Evolutionary conservation across 1,140 invertebrate genomes (phyloP).

Genomic region (Trissolcus basalis): DNA sequence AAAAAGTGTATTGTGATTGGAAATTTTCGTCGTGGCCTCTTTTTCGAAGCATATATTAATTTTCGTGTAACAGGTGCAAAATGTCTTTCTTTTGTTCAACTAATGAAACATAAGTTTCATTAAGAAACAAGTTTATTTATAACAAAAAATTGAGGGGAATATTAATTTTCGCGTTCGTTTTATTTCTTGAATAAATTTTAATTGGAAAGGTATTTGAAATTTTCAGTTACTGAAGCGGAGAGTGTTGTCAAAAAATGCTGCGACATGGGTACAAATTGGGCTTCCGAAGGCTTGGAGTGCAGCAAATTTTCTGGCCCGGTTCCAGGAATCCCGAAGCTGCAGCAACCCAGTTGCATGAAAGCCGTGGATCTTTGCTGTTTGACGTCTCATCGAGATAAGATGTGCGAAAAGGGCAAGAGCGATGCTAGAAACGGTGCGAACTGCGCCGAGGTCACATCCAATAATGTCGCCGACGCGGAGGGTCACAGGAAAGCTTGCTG

Average conservation of each 20-base stretch:
- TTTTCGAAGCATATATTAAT: too few species aligned
- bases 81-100: too few species aligned
- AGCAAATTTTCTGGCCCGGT: conserved; percentile 74
- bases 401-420: conserved; percentile 75
- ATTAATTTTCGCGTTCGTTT: too few species aligned
- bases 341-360: conserved; percentile 76
- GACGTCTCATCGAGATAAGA: conserved; percentile 66
- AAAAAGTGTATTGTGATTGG: background rate
- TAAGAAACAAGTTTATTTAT: too few species aligned
- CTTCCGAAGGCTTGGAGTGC: conserved; percentile 73
- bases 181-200: background rate
- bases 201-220: background rate
- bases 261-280: conserved; percentile 75
- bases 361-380: conserved; percentile 77
- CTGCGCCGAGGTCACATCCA: conserved; percentile 59
- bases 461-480: conserved; percentile 48
- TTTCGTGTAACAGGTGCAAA: too few species aligned
- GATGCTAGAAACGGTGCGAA: conserved; percentile 72
- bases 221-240: conserved; percentile 62
- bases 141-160: background rate
- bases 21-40: too few species aligned
- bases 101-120: too few species aligned
- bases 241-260: conserved; percentile 76
- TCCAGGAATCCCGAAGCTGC: conserved; percentile 67
- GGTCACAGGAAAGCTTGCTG: conserved; percentile 77